phyloP scores from a whole-genome alignment of 1,140 invertebrate genomes.

The Chironomus striatipennis region DNA sequence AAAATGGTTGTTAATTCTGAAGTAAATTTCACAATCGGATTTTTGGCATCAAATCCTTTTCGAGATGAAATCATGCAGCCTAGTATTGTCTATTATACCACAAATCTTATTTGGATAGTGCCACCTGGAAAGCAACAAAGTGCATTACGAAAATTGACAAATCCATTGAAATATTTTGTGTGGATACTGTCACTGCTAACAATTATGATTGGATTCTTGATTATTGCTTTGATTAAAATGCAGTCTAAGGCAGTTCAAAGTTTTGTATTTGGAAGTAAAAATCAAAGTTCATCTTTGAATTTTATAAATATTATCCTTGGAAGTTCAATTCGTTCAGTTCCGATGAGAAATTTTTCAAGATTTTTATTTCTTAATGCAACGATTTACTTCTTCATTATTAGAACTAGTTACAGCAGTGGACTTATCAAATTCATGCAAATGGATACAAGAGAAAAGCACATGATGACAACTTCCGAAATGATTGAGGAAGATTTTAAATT shows the following conservation, averaged over 20 bases:
- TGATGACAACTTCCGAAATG: not conserved
- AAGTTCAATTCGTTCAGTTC: not conserved
- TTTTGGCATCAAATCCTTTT: not conserved
- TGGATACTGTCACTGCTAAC: not conserved
- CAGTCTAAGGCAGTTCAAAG: not conserved
- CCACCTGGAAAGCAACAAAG: not conserved
- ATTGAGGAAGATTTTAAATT: not conserved
- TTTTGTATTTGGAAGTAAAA: not conserved
- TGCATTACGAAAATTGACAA: not conserved
- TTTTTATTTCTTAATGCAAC: not conserved
- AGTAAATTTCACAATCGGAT: not conserved
- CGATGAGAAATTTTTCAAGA: not conserved
- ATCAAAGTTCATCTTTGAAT: not conserved
- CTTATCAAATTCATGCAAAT: constrained; percentile 5
- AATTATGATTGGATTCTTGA: not conserved
- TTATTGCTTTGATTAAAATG: not conserved
- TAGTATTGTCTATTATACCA: not conserved
- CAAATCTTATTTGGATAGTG: not conserved
- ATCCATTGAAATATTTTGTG: not conserved
- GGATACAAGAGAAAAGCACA: not conserved
- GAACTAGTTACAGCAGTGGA: not conserved
- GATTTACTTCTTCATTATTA: not conserved
- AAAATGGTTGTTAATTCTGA: not conserved
- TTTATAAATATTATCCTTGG: not conserved
- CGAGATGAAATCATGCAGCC: not conserved